Evolutionary conservation across 2,113 vertebrate species (phyloP), one percentile per base, ranked within the genome.

Genomic region (Dunckerocampus dactyliophorus): DNA sequence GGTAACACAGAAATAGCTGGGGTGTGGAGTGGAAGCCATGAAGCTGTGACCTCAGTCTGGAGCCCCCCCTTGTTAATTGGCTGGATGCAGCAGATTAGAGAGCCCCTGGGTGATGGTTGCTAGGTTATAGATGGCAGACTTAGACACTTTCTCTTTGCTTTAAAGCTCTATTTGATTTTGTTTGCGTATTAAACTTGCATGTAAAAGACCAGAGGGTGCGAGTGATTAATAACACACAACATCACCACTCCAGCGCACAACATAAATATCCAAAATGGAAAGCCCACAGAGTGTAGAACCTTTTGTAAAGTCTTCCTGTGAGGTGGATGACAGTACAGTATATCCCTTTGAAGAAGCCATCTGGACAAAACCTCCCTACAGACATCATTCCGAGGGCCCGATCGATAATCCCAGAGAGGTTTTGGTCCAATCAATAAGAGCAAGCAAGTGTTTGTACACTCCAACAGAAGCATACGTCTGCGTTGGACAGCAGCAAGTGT

Each of bases 31-130:
- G 63, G 59, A 72, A 58, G 59, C 31, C 78, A 76, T 74, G 69
- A 72, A 37, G 58, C 74, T 59, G 65, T 55, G 58, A 81, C 72
- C 31, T 63, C 16, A 37, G 34, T 74, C 65, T 70, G 63, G 19
- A 66, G 47, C 21, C 20, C 69, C 48, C 20, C 21, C 62, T 64
- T 62, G 68, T 68, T 85, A 86, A 88, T 78, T 76, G 76, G 83
- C 62, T 63, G 69, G 79, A 86, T 85, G 65, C 73, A 65, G 68
- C 34, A 77, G 81, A 85, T 87, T 80, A 86, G 47, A 28, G 58
- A 48, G 63, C 59, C 63, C 58, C 65, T 62, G 63, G 82, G 71
- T 77, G 57, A 72, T 1, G 5, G 77, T 83, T 81, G 72, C 72
- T 71, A 81, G 83, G 83, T 75, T 69, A 82, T 79, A 65, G 62